Conservation (phyloP, 2,113 vertebrate species). For the Podiceps cristatus region DNA sequence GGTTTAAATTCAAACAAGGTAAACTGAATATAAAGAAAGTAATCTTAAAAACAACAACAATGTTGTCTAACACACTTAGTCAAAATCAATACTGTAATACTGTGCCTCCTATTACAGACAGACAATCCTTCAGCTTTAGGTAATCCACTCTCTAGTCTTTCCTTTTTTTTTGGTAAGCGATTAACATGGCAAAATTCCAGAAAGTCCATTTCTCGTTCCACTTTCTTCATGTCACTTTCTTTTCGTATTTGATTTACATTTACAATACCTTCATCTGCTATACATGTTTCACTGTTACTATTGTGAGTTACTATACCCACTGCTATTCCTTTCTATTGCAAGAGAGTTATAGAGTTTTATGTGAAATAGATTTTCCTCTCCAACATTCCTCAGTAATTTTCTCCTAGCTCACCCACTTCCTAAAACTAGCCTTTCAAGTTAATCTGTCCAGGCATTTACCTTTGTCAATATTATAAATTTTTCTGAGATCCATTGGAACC, state of each 20-base stretch:
- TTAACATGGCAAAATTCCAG: background rate
- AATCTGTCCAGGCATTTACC: background rate
- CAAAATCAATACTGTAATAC: background rate
- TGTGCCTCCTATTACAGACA: background rate
- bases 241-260: background rate
- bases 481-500: background rate
- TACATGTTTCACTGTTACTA: background rate
- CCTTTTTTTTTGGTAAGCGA: background rate
- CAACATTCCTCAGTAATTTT: background rate
- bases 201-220: background rate
- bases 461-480: background rate
- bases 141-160: background rate
- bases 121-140: background rate
- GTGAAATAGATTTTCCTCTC: background rate
- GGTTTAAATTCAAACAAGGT: background rate
- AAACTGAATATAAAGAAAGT: background rate
- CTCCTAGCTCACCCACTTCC: background rate
- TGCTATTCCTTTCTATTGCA: background rate
- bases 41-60: background rate
- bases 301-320: background rate
- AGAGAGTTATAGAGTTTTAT: background rate
- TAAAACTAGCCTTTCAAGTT: background rate
- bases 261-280: background rate
- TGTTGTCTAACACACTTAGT: background rate
- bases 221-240: background rate